A percentile compares a stretch with the other conserved stretches of the same genome.
Conservation (phyloP, 1,140 invertebrate species). For the Belonocnema kinseyi region DNA sequence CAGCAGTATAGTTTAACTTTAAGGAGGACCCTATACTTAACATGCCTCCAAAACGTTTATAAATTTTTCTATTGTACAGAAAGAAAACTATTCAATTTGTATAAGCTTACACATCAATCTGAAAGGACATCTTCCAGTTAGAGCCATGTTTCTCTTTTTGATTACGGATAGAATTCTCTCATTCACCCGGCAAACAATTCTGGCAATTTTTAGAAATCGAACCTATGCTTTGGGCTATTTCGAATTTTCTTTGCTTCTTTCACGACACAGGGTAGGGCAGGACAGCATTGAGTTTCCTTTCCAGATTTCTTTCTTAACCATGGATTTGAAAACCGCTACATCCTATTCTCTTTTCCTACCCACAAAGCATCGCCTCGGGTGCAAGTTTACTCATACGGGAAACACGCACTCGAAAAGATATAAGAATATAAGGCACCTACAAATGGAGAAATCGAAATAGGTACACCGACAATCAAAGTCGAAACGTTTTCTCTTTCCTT, state of each 20-base stretch:
- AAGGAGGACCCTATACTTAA: no score
- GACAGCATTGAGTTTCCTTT: background rate
- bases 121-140: no score
- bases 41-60: no score
- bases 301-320: background rate
- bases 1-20: no score
- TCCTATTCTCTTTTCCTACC: slow-evolving; percentile 15
- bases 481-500: slow-evolving; percentile 25
- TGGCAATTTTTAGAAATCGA: background rate
- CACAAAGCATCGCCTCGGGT: slow-evolving; percentile 29
- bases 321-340: slow-evolving; percentile 18
- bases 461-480: slow-evolving; percentile 20
- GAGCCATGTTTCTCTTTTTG: no score
- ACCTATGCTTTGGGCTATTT: background rate
- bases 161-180: no score
- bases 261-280: background rate
- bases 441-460: slow-evolving; percentile 23
- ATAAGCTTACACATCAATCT: no score
- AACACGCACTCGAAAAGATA: slow-evolving; percentile 13
- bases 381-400: slow-evolving; percentile 26
- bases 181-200: no score
- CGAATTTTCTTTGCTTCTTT: background rate
- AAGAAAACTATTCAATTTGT: no score
- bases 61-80: no score
- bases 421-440: slow-evolving; percentile 10